Conservation (phyloP, 2,888 invertebrate genomes). For the Stramonita haemastoma region DNA sequence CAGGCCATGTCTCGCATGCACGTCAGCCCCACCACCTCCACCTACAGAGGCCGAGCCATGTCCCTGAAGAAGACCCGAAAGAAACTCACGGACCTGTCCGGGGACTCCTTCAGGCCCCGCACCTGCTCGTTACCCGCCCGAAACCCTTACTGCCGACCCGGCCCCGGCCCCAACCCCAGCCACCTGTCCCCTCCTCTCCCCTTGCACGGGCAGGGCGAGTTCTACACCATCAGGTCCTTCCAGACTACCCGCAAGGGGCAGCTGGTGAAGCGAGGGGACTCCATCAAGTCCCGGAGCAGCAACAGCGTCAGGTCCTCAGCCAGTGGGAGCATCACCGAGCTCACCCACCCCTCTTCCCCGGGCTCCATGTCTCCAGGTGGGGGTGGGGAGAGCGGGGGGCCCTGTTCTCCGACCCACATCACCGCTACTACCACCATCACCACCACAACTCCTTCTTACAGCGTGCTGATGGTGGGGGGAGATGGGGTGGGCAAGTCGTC, state of each 20-base stretch:
- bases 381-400: constrained; percentile 83
- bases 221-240: constrained; percentile 85
- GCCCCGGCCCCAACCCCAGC: constrained; percentile 50
- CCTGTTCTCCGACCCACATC: constrained; percentile 4
- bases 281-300: constrained; percentile 90
- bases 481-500: constrained; percentile 85
- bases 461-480: constrained; percentile 83
- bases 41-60: constrained; percentile 50
- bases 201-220: constrained; percentile 51
- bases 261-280: constrained; percentile 94
- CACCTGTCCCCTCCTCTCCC: constrained; percentile 52
- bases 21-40: constrained; percentile 55
- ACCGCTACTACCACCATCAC: background rate
- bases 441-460: constrained; percentile 76
- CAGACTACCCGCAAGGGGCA: constrained; percentile 94
- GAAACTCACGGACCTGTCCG: constrained; percentile 52
- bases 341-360: constrained; percentile 53
- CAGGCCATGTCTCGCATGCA: constrained; percentile 45
- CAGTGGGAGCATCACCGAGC: constrained; percentile 79
- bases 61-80: constrained; percentile 65
- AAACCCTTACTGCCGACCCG: constrained; percentile 59
- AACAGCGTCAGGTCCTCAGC: constrained; percentile 87
- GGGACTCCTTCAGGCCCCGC: constrained; percentile 68
- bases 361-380: constrained; percentile 1
- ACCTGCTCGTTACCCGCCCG: constrained; percentile 73